Conservation (phyloP, 2,888 invertebrate genomes). For the Hemistola chrysoprasaria region DNA sequence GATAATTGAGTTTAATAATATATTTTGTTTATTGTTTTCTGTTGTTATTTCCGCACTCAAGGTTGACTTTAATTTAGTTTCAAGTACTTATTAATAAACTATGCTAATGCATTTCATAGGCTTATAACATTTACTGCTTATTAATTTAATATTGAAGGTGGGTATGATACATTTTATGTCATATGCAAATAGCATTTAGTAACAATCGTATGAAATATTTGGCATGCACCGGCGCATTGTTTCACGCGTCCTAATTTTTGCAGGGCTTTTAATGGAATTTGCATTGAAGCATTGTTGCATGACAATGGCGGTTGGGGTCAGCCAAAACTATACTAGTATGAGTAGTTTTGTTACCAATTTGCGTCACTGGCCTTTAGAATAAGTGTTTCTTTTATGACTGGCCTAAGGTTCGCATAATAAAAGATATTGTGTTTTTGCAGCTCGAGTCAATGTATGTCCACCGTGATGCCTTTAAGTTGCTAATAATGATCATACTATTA, state of each 20-base stretch:
- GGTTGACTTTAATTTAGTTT: conserved; percentile 29
- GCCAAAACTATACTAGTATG: conserved; percentile 28
- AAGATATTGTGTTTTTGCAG: too few species aligned
- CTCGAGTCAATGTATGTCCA: too few species aligned
- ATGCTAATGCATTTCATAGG: conserved; percentile 11
- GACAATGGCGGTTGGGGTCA: conserved; percentile 29
- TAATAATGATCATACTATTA: too few species aligned
- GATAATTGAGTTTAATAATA: conserved; percentile 27
- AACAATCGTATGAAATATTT: conserved; percentile 39
- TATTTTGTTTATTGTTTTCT: conserved; percentile 28
- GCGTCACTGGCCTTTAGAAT: conserved; percentile 4
- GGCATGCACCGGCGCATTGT: conserved; percentile 56
- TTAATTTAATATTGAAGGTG: too few species aligned
- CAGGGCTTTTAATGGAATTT: conserved; percentile 40
- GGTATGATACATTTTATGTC: too few species aligned
- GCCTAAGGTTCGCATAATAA: too few species aligned
- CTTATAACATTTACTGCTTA: background rate
- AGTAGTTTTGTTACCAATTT: background rate
- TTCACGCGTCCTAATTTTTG: conserved; percentile 47
- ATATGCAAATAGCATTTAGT: conserved; percentile 13
- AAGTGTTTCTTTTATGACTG: too few species aligned
- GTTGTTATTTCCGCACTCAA: conserved; percentile 30
- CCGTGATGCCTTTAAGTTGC: too few species aligned
- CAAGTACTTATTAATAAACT: conserved; percentile 25
- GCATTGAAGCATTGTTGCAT: conserved; percentile 31